Conservation (phyloP, 37 sponge, comb jelly and placozoan species). For the Chondrilla cf. caribensis region DNA sequence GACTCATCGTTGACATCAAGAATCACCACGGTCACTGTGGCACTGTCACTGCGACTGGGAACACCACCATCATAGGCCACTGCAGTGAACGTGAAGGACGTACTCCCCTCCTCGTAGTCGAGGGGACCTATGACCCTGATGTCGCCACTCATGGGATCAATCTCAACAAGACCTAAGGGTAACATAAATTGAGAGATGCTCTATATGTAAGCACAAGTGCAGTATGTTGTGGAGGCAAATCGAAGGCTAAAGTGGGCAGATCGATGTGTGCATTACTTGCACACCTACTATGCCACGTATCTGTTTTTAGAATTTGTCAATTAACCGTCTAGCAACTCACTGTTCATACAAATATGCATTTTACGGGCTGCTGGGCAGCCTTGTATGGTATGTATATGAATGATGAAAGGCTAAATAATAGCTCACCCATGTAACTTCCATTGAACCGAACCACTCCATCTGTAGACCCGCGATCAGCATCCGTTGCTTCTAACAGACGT, state of each 20-base stretch:
- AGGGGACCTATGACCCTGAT: constrained; percentile 24
- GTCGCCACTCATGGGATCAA: constrained; percentile 45
- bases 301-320: too few relatives aligned
- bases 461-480: constrained; percentile 34
- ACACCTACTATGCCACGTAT: too few relatives aligned
- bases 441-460: constrained; percentile 32
- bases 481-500: constrained; percentile 37
- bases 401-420: too few relatives aligned
- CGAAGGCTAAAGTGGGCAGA: too few relatives aligned
- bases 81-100: constrained; percentile 31
- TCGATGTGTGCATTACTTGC: too few relatives aligned
- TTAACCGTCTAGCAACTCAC: too few relatives aligned
- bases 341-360: too few relatives aligned
- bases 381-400: too few relatives aligned
- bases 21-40: constrained; percentile 57
- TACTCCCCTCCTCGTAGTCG: constrained; percentile 36
- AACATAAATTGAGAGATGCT: too few relatives aligned
- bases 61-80: constrained; percentile 47
- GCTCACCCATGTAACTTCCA: not conserved
- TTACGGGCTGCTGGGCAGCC: too few relatives aligned
- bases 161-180: constrained; percentile 26
- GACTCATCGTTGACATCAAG: constrained; percentile 65
- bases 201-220: too few relatives aligned
- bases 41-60: constrained; percentile 28
- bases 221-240: too few relatives aligned